Percentiles rank a stretch among this genome's conserved stretches.
These are phyloP conservation scores for Arctopsyche grandis DNA, from an alignment of 1,140 invertebrate genomes.

Conservation along the genomic window DNA sequence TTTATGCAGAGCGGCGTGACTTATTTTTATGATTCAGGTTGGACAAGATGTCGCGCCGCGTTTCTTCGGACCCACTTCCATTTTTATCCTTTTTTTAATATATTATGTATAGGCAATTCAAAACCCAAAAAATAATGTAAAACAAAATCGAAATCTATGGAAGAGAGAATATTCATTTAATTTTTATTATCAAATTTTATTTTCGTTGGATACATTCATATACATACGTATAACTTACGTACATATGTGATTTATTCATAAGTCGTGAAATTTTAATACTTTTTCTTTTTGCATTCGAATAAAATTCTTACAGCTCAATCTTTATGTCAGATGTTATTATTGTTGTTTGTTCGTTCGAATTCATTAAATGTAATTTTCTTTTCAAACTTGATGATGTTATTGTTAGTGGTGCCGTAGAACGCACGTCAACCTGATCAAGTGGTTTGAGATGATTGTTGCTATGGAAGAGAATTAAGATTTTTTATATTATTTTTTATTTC, in stretches of 20 bases:
- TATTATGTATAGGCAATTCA: neutral
- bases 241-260: neutral
- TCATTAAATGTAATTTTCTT: slow-evolving; percentile 21
- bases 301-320: slow-evolving; percentile 7
- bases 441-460: slow-evolving; percentile 3
- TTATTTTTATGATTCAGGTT: slow-evolving; percentile 54
- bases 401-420: neutral
- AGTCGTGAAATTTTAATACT: too few relatives aligned
- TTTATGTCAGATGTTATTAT: neutral
- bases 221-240: neutral
- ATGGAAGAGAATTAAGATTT: too few relatives aligned
- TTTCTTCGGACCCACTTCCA: neutral
- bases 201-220: neutral
- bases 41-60: slow-evolving; percentile 49
- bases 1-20: slow-evolving; percentile 53
- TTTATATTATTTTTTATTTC: too few relatives aligned
- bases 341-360: slow-evolving; percentile 21
- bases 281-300: neutral
- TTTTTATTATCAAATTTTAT: neutral
- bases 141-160: neutral
- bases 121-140: neutral
- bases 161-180: too few relatives aligned
- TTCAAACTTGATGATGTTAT: slow-evolving; percentile 17
- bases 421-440: neutral
- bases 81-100: slow-evolving; percentile 30